Percentiles rank a stretch among this genome's conserved stretches.
These are phyloP conservation scores for Orthochromis malagaraziensis DNA, from an alignment of 2,113 vertebrate species.

Conservation along the genomic window DNA sequence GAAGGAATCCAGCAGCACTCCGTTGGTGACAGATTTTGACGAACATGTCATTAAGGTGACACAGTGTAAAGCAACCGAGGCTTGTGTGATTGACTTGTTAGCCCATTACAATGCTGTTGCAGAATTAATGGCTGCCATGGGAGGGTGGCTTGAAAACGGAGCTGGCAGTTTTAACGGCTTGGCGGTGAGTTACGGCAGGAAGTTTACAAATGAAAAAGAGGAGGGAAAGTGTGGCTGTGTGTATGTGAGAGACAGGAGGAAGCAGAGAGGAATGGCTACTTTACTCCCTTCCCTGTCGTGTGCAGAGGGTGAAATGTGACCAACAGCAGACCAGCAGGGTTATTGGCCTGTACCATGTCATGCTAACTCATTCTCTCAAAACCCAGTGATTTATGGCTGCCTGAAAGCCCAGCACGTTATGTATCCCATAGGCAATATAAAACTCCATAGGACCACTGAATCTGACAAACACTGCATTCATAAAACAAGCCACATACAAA, in stretches of 20 bases:
- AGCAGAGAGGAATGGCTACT: conserved; percentile 1
- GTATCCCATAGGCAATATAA: conserved; percentile 48
- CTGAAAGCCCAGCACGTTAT: conserved; percentile 24
- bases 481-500: conserved; percentile 29
- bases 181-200: conserved; percentile 79
- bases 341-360: conserved; percentile 44
- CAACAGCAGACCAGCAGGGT: conserved; percentile 53
- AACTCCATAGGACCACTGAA: conserved; percentile 11
- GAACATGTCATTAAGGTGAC: conserved; percentile 82
- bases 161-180: conserved; percentile 82
- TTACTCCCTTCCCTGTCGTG: conserved; percentile 15
- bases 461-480: conserved; percentile 37
- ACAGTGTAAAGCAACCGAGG: conserved; percentile 82
- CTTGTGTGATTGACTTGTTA: conserved; percentile 82
- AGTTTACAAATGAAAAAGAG: conserved; percentile 66
- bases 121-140: conserved; percentile 85
- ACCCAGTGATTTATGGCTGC: conserved; percentile 38
- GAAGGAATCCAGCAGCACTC: conserved; percentile 70
- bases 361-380: conserved; percentile 34
- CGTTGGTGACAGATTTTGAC: conserved; percentile 78
- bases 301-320: conserved; percentile 55
- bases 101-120: conserved; percentile 81
- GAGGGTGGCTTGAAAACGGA: conserved; percentile 73
- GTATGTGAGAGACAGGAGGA: neutral
- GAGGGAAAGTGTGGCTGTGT: conserved; percentile 17